These are phyloP conservation scores for Nylanderia fulva DNA, from an alignment of 1,140 invertebrate species.

Conservation along the genomic window DNA sequence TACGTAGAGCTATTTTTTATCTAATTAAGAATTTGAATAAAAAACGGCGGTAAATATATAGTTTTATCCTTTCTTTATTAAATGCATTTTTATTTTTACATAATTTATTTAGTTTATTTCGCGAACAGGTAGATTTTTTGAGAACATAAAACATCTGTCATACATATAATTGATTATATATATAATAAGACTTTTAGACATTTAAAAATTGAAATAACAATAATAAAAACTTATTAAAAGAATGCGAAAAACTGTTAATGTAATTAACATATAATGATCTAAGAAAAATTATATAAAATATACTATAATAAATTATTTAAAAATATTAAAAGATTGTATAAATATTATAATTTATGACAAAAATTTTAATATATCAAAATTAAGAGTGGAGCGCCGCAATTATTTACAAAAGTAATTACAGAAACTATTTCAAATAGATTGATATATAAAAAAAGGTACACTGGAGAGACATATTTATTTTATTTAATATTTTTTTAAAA, in stretches of 20 bases:
- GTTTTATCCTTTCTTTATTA: neutral
- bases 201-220: neutral
- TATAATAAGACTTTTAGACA: neutral
- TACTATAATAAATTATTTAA: too few relatives aligned
- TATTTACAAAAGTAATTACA: neutral
- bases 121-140: neutral
- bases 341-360: neutral
- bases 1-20: neutral
- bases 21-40: neutral
- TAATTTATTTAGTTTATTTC: neutral
- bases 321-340: neutral
- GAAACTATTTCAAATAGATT: neutral
- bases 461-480: neutral
- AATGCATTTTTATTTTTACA: neutral
- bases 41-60: neutral
- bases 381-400: neutral
- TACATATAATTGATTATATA: neutral
- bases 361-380: neutral
- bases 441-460: neutral
- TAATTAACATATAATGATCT: neutral
- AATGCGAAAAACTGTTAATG: neutral
- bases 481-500: conserved; percentile 7
- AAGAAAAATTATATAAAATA: neutral
- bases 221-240: neutral
- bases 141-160: neutral